Evolutionary conservation across 2,113 vertebrate genomes (phyloP), one percentile per base, ranked within the genome.

Genomic region (Xiphophorus couchianus): DNA sequence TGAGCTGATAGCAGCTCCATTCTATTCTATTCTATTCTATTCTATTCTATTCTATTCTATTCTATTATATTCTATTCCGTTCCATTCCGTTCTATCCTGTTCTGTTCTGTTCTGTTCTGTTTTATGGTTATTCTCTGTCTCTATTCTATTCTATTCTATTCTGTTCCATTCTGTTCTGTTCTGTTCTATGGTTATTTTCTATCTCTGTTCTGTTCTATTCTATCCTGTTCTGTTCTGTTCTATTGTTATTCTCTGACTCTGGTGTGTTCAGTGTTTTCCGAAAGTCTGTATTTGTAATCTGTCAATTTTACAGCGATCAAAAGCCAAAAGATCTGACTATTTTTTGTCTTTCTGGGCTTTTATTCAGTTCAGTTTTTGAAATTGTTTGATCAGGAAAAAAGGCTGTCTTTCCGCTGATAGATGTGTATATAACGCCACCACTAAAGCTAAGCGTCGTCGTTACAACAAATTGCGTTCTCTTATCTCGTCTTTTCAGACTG

Each of bases 401-500:
- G 19, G 28, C 75, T 62, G 66, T 78, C 66, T 77, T 44, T 66
- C 9, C 15, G 10, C 71, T 71, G 84, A 60, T 66, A 51, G 71
- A 74, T 54, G 42, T 74, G 76, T 60, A 13, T 72, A 62, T 60
- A 66, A 74, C 76, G 73, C 71, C 30, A 73, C 70, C 37, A 65
- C 63, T 69, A 70, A 82, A 85, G 82, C 88, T 80, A 80, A 90
- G 84, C 82, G 85, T 85, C 83, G 68, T 79, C 72, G 63, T 78
- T 70, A 76, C 85, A 85, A 73, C 78, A 71, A 82, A 84, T 89
- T 82, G 76, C 13, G 72, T 61, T 76, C 64, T 28, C 82, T 86
- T 88, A 90, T 89, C 87, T 86, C 11, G 58, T 66, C 80, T 81
- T 68, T 84, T 89, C 86, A 91, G 83, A 73, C 69, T 5, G 76